Base-by-base conservation (phyloP, 2,797 vertebrate species). In the Macropus fuliginosus region DNA sequence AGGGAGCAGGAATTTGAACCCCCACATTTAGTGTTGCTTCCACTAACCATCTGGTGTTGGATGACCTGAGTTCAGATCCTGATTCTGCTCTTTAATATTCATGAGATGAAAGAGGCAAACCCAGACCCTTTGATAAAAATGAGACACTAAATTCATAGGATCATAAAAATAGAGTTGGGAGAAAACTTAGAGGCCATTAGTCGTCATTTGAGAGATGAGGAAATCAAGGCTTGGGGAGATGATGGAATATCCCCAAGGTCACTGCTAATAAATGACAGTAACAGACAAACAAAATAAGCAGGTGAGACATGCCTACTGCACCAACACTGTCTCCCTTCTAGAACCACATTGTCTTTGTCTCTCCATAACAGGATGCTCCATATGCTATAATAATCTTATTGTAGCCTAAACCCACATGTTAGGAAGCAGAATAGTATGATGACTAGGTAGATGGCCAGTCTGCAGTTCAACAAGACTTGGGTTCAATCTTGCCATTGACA, bases 251-350 rank as follows among this genome's bases (percentile, higher is more conserved):
- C 1, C 28, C 4, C 52, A 54, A 90, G 27, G 3, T 54, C 10
- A 90, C 52, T 52, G 89, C 89, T 29, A 18, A 3, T 14, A 90
- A 54, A 28, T 90, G 50, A 31, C 52, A 31, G 40, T 34, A 52
- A 74, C 14, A 54, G 28, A 12, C 66, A 81, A 81, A 81, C 16
- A 40, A 40, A 40, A 81, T 40, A 3, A 81, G n/a, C n/a, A 10
- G 0, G 2, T 74, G 6, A 0, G 18, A 4, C 66, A 81, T 46
- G 6, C n/a, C 2, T 31, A 40, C 8, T 2, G 6, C n/a, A 24
- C 11, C 66, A 18, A 81, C 18, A 81, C n/a, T 81, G n/a, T 81
- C 66, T 46, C 8, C 66, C 66, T 46, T 40, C 66, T 62, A 34
- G 31, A 0, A 46, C 6, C 18, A 46, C n/a, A 18, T 66, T 4